phyloP scores from a whole-genome alignment of 2,888 invertebrate species.

The Cylindroiulus punctatus region DNA sequence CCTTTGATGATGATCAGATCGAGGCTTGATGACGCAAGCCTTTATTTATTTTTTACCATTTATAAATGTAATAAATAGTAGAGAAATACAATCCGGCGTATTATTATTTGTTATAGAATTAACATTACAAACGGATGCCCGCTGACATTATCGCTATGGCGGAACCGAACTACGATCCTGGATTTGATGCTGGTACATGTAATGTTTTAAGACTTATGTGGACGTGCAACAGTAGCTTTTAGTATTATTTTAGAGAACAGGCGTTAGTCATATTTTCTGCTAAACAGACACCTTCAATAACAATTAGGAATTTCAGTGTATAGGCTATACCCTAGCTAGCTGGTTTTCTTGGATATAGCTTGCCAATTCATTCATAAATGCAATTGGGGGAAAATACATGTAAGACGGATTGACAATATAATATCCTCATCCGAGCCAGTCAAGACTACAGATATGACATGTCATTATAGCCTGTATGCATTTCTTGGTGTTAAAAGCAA shows the following conservation, averaged over 20 bases:
- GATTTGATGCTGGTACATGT: constrained; percentile 55
- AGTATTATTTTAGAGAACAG: background rate
- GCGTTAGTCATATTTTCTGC: too few relatives aligned
- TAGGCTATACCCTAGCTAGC: too few relatives aligned
- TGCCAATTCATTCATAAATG: too few relatives aligned
- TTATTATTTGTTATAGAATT: constrained; percentile 31
- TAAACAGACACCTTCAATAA: too few relatives aligned
- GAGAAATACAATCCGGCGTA: background rate
- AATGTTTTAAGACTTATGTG: background rate
- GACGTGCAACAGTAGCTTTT: background rate
- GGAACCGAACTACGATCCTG: constrained; percentile 54
- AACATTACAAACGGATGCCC: constrained; percentile 44
- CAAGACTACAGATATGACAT: too few relatives aligned
- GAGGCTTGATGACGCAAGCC: constrained; percentile 5
- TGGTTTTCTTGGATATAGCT: too few relatives aligned
- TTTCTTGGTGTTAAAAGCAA: background rate
- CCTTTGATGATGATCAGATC: background rate
- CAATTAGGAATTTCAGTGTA: too few relatives aligned
- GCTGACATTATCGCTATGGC: constrained; percentile 47
- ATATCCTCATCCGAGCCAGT: too few relatives aligned
- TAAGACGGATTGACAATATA: too few relatives aligned
- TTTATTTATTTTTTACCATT: background rate
- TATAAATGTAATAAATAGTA: background rate
- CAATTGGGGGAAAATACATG: too few relatives aligned
- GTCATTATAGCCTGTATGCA: too few relatives aligned